Conservation (phyloP, 2,113 vertebrate species). For the Sclerurus mexicanus region DNA sequence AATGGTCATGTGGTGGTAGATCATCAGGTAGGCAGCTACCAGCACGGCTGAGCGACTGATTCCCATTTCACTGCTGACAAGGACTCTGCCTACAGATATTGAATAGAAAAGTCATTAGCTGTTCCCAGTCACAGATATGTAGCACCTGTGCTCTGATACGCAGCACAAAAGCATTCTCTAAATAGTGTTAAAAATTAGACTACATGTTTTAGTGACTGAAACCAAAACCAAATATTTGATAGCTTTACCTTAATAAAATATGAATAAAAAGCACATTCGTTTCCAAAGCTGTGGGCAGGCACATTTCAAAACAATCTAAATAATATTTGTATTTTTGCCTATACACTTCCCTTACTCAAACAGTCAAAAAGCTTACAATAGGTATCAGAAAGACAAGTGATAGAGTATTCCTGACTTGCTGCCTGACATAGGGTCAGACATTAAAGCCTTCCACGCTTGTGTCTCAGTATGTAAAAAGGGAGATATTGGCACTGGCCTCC, state of each 20-base stretch:
- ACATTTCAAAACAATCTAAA: background rate
- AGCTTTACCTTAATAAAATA: background rate
- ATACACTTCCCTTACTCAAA: background rate
- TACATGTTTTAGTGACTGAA: background rate
- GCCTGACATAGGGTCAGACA: background rate
- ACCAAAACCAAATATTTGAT: background rate
- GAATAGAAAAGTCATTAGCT: constrained; percentile 5
- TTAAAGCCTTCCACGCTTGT: background rate
- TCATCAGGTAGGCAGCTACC: constrained; percentile 95
- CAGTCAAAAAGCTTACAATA: background rate
- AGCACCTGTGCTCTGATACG: background rate
- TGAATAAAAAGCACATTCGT: background rate
- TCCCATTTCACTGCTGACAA: constrained; percentile 96
- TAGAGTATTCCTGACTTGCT: background rate
- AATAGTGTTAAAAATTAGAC: background rate
- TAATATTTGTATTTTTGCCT: background rate
- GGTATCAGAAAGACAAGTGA: background rate
- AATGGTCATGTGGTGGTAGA: constrained; percentile 92
- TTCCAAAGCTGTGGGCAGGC: background rate
- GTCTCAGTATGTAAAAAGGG: background rate
- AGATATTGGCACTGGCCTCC: background rate
- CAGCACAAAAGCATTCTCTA: background rate
- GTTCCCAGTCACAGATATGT: background rate
- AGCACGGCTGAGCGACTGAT: constrained; percentile 89
- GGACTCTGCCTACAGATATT: constrained; percentile 84